Conservation (phyloP, 2,113 vertebrate genomes). For the Nerophis ophidion region DNA sequence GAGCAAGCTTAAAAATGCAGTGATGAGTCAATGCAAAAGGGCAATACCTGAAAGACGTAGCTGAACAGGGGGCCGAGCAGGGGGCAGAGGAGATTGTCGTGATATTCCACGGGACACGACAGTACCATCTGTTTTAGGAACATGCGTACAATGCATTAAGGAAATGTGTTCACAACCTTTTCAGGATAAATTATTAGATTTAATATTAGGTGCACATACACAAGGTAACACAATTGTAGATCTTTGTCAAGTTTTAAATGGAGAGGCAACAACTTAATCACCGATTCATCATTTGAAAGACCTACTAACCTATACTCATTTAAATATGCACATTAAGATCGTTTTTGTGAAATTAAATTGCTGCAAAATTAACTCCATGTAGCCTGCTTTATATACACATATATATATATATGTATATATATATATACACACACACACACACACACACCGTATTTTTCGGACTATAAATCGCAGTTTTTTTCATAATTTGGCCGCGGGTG, state of each 20-base stretch:
- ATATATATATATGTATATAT: too few relatives aligned
- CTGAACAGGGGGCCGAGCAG: conserved; percentile 88
- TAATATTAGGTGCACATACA: neutral
- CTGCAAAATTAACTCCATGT: too few relatives aligned
- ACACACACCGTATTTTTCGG: too few relatives aligned
- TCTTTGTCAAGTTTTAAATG: neutral
- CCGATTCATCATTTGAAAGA: too few relatives aligned
- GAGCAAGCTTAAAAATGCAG: neutral
- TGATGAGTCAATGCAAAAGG: neutral
- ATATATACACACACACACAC: too few relatives aligned
- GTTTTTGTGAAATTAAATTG: too few relatives aligned
- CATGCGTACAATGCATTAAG: conserved; percentile 78
- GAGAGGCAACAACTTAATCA: too few relatives aligned
- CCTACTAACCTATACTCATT: too few relatives aligned
- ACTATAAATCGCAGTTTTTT: too few relatives aligned
- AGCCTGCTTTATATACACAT: too few relatives aligned
- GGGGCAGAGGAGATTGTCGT: conserved; percentile 82
- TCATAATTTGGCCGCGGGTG: too few relatives aligned
- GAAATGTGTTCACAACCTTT: conserved; percentile 39
- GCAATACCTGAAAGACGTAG: conserved; percentile 84
- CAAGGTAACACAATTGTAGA: neutral
- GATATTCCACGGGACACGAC: conserved; percentile 85
- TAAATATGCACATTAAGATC: too few relatives aligned
- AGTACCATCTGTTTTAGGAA: conserved; percentile 88
- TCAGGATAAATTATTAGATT: neutral